Evolutionary conservation across 1,140 invertebrate genomes (phyloP).

Genomic region (Pantala flavescens): DNA sequence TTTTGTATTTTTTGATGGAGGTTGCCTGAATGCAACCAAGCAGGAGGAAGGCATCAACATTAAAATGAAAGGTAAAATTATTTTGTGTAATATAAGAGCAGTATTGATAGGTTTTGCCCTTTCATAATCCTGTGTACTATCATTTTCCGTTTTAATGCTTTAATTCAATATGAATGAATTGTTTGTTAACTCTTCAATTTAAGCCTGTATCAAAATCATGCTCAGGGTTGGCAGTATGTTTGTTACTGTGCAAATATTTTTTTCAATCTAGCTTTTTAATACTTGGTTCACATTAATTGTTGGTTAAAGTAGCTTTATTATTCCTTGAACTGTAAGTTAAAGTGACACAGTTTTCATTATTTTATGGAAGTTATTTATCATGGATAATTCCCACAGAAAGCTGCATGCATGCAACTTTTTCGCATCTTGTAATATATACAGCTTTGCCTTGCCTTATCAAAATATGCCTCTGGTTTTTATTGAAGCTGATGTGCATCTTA

Average conservation of each 20-base stretch:
- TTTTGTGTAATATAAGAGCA: slow-evolving; percentile 9
- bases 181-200: not conserved
- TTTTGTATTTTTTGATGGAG: slow-evolving; percentile 6
- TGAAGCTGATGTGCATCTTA: too few species aligned
- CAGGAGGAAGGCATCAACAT: not conserved
- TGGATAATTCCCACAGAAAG: not conserved
- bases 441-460: not conserved
- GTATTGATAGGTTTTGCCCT: not conserved
- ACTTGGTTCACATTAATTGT: too few species aligned
- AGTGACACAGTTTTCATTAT: not conserved
- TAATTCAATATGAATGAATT: not conserved
- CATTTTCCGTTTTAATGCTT: not conserved
- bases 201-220: too few species aligned
- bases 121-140: not conserved
- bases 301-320: not conserved
- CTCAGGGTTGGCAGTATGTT: too few species aligned
- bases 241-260: too few species aligned
- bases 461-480: not conserved
- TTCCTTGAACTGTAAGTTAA: not conserved
- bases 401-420: not conserved
- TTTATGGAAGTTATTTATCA: not conserved
- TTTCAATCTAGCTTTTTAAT: too few species aligned
- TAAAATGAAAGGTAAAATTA: slow-evolving; percentile 10
- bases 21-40: not conserved
- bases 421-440: not conserved